Conservation (phyloP, 2,888 invertebrate genomes). For the Subacronicta megacephala region DNA sequence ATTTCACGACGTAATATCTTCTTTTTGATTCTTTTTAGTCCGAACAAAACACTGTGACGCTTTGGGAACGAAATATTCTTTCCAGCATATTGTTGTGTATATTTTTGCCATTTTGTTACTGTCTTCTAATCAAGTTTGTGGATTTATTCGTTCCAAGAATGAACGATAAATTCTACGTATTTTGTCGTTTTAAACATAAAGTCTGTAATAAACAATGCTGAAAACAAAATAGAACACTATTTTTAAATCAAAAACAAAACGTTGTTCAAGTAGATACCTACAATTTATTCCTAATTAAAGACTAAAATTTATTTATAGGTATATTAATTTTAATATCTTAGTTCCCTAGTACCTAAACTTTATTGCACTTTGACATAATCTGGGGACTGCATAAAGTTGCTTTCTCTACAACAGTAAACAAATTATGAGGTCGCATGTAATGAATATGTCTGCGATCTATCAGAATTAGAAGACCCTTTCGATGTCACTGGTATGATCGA, state of each 20-base stretch:
- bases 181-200: not conserved
- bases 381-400: constrained; percentile 41
- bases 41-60: constrained; percentile 49
- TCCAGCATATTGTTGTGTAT: constrained; percentile 11
- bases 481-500: constrained; percentile 85
- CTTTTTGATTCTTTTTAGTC: constrained; percentile 71
- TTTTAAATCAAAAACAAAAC: no score
- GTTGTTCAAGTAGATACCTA: no score
- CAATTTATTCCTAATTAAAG: no score
- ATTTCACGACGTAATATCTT: constrained; percentile 70
- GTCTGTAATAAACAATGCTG: not conserved
- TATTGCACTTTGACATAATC: constrained; percentile 21
- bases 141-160: no score
- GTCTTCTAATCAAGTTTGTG: no score
- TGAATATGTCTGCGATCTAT: constrained; percentile 86
- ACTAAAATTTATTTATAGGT: no score
- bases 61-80: constrained; percentile 23
- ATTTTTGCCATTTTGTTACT: not conserved
- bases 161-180: no score
- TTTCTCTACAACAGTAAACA: constrained; percentile 55
- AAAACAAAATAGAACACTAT: not conserved
- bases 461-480: constrained; percentile 87
- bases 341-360: no score
- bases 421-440: constrained; percentile 74
- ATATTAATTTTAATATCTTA: no score